Base-by-base conservation (phyloP, 2,888 invertebrate genomes). In the Drosophila demipolita region DNA sequence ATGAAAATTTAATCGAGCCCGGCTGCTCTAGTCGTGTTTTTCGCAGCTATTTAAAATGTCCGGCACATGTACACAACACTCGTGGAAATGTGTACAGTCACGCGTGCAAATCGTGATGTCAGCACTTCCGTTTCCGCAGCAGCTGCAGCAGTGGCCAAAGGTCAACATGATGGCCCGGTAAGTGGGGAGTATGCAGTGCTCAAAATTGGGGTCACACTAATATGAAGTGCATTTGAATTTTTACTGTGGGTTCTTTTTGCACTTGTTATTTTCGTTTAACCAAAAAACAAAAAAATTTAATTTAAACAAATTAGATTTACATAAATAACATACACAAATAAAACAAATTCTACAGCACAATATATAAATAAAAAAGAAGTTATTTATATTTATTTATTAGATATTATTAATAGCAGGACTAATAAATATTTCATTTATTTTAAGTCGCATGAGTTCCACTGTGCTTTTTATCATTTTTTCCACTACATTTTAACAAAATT, bases 41-140 rank as follows among this genome's bases (percentile, higher is more conserved):
- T 42, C 42, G 54, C 74, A 49, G 62, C 75, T 66, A 73, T 86
- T 86, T 79, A 73, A 82, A 80, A 83, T 82, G 84, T 75, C 76
- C 67, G 73, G 79, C 76, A 79, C 83, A 82, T 71, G 45, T 60
- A 54, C 66, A 67, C 81, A 66, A 72, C 75, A 75, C 83, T 77
- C 76, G 64, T 59, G 73, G 53, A 75, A 78, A 67, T 65, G 58
- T 87, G 85, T 83, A 84, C 87, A 87, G 87, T 85, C 85, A 84
- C 85, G 85, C 87, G 83, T 85, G 81, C 84, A 85, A 85, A 85
- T 85, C 85, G 87, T 85, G 85, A 85, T 85, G 85, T 87, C 87
- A 87, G 85, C 87, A 85, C 84, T 87, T 87, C 83, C 87, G 87
- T 75, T 87, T 85, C 82, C 87, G 76, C 82, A 72, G 58, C 75